A percentile compares a stretch with the other conserved stretches of the same genome.
phyloP scores from a whole-genome alignment of 2,113 vertebrate species.

The Felis catus region F.catus_Fca126_mat1.0 CM031413.1:54231001-54231500 shows the following conservation, averaged over 20 bases:
- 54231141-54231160: background rate
- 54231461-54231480: background rate
- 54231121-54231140: background rate
- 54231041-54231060: background rate
- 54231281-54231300: conserved; percentile 22
- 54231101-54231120: too few relatives aligned
- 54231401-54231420: background rate
- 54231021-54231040: background rate
- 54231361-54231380: background rate
- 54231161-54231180: background rate
- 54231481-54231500: background rate
- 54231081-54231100: background rate
- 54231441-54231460: background rate
- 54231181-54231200: background rate
- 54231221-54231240: background rate
- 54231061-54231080: background rate
- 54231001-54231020: background rate
- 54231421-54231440: conserved; percentile 1
- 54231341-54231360: conserved; percentile 10
- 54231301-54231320: conserved; percentile 38
- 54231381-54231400: conserved; percentile 29
- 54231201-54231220: background rate
- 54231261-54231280: background rate
- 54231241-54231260: background rate
- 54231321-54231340: background rate